A percentile compares a stretch with the other conserved stretches of the same genome.
These are phyloP conservation scores for Sebastes ruberrimus DNA, from an alignment of 2,797 vertebrate genomes.

Conservation along the genomic window DNA sequence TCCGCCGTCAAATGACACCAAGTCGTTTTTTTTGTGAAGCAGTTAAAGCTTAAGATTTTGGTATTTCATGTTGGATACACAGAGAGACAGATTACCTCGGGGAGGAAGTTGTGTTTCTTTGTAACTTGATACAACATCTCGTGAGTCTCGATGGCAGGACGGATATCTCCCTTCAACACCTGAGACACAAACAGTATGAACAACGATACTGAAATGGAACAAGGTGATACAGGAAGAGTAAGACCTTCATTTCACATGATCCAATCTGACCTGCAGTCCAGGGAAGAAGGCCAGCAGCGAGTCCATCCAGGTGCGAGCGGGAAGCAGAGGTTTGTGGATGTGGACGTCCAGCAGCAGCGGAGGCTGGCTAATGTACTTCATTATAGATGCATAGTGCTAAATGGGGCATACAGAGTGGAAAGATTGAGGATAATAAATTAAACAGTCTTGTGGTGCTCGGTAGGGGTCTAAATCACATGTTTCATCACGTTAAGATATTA, in stretches of 20 bases:
- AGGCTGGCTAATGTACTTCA: conserved; percentile 99
- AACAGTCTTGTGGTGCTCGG: background rate
- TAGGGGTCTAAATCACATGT: background rate
- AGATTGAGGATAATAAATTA: background rate
- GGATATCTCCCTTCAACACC: conserved; percentile 98
- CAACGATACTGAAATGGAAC: background rate
- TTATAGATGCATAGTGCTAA: conserved; percentile 98
- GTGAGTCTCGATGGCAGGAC: conserved; percentile 98
- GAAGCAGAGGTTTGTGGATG: conserved; percentile 97
- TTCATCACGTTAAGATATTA: background rate
- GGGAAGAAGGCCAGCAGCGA: conserved; percentile 97
- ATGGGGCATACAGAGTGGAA: conserved; percentile 8
- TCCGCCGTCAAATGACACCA: background rate
- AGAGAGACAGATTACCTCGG: conserved; percentile 86
- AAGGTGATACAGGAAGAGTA: background rate
- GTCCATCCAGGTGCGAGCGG: conserved; percentile 98
- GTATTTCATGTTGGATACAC: background rate
- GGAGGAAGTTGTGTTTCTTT: conserved; percentile 98
- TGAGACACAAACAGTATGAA: conserved; percentile 48
- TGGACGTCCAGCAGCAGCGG: conserved; percentile 96
- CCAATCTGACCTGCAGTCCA: conserved; percentile 90
- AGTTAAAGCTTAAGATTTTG: background rate
- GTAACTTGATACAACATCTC: conserved; percentile 99
- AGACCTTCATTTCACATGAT: background rate
- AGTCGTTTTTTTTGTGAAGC: background rate